These are phyloP conservation scores for Syngnathoides biaculeatus DNA, from an alignment of 2,113 vertebrate species.

Conservation along the genomic window DNA sequence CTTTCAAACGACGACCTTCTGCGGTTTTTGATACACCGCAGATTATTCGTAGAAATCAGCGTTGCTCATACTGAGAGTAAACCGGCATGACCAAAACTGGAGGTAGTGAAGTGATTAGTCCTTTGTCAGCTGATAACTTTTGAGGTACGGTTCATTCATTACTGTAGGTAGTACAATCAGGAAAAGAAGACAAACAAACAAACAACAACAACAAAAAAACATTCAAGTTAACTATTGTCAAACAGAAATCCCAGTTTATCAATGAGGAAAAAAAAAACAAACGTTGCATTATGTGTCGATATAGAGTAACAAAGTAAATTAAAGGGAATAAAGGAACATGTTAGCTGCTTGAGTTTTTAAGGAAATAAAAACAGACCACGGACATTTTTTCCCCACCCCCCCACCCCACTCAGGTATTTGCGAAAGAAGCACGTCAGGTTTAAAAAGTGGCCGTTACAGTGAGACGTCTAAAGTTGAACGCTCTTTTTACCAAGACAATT, in stretches of 20 bases:
- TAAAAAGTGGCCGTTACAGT: neutral
- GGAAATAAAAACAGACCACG: constrained; percentile 10
- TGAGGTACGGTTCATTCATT: constrained; percentile 82
- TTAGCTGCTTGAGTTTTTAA: constrained; percentile 71
- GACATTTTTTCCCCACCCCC: neutral
- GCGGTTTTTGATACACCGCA: constrained; percentile 74
- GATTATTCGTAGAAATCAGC: constrained; percentile 61
- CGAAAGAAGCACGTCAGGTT: constrained; percentile 13
- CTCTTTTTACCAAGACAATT: neutral
- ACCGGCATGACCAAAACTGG: constrained; percentile 77
- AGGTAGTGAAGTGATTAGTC: constrained; percentile 90
- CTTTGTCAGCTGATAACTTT: constrained; percentile 76
- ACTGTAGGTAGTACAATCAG: constrained; percentile 38
- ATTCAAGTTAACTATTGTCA: constrained; percentile 88
- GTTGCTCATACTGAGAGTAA: constrained; percentile 74
- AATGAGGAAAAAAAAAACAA: constrained; percentile 71
- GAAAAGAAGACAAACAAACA: constrained; percentile 72
- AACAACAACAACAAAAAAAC: constrained; percentile 86
- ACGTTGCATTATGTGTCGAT: constrained; percentile 55
- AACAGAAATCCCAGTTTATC: constrained; percentile 65
- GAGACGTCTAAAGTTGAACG: neutral
- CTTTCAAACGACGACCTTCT: constrained; percentile 76
- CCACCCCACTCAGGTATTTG: neutral
- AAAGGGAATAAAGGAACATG: constrained; percentile 71
- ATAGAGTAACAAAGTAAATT: constrained; percentile 66